Percentiles rank a stretch among this genome's conserved stretches.
phyloP scores from a whole-genome alignment of 2,888 invertebrate species.

The Limenitis arthemis region DNA sequence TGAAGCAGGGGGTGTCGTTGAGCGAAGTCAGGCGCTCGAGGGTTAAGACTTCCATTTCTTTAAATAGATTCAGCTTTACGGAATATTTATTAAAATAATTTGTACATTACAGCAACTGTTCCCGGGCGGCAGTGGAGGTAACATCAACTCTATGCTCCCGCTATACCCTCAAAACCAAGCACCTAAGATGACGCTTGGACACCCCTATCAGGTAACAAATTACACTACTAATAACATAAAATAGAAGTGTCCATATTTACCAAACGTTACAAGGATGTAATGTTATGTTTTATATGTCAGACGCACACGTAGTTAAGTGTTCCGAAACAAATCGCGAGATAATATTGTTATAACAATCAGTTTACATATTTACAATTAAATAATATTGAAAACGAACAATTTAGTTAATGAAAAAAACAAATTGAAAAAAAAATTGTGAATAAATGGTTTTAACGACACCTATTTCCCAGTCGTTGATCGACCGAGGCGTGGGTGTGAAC shows the following conservation, averaged over 20 bases:
- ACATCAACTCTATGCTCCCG: conserved; percentile 59
- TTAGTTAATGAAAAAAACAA: too few relatives aligned
- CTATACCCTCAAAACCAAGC: conserved; percentile 62
- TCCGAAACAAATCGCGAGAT: too few relatives aligned
- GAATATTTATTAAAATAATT: neutral
- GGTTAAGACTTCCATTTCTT: too few relatives aligned
- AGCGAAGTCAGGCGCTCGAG: conserved; percentile 65
- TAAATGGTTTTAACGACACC: neutral
- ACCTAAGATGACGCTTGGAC: conserved; percentile 60
- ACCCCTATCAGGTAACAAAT: conserved; percentile 52
- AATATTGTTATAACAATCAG: too few relatives aligned
- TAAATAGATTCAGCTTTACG: too few relatives aligned
- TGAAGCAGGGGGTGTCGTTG: conserved; percentile 49
- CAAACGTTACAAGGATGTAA: too few relatives aligned
- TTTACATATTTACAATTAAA: too few relatives aligned
- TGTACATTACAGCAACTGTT: conserved; percentile 37
- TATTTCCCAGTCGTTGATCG: conserved; percentile 49
- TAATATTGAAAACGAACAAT: too few relatives aligned
- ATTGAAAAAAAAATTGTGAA: too few relatives aligned
- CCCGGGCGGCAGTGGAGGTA: conserved; percentile 44
- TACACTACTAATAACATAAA: neutral
- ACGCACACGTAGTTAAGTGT: too few relatives aligned
- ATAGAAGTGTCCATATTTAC: too few relatives aligned
- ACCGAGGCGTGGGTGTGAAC: conserved; percentile 43
- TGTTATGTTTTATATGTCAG: too few relatives aligned